phyloP scores from a whole-genome alignment of 92 coral and sea anemone genomes.

The Ricordea florida region DNA sequence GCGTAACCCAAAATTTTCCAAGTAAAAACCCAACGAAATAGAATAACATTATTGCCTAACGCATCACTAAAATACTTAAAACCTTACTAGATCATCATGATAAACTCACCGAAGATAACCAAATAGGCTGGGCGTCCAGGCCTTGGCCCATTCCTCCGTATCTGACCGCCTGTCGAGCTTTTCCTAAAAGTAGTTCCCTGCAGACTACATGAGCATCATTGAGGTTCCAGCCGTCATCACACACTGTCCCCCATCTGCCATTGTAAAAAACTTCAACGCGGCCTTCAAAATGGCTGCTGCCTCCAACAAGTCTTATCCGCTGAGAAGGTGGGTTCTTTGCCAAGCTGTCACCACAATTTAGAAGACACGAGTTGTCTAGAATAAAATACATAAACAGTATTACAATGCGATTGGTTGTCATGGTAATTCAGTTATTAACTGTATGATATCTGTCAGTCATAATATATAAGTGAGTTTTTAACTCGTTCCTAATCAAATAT shows the following conservation, averaged over 20 bases:
- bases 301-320: constrained; percentile 42
- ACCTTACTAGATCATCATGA: not conserved
- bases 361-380: constrained; percentile 24
- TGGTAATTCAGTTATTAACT: too few relatives aligned
- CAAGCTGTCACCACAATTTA: constrained; percentile 4
- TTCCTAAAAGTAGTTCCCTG: constrained; percentile 71
- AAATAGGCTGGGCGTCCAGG: constrained; percentile 52
- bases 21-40: too few relatives aligned
- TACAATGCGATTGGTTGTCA: too few relatives aligned
- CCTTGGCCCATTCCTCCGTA: constrained; percentile 67
- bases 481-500: too few relatives aligned
- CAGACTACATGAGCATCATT: constrained; percentile 73
- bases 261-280: constrained; percentile 68
- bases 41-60: not conserved
- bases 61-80: not conserved
- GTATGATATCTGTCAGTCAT: too few relatives aligned
- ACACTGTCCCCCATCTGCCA: constrained; percentile 85
- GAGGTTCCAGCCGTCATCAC: constrained; percentile 84
- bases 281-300: constrained; percentile 59
- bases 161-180: constrained; percentile 60
- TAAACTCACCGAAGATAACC: constrained; percentile 60
- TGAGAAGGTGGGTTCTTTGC: constrained; percentile 61
- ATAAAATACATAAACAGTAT: too few relatives aligned
- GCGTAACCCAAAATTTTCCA: too few relatives aligned
- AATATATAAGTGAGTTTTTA: too few relatives aligned